A percentile compares a stretch with the other conserved stretches of the same genome.
These are phyloP conservation scores for Sesia bembeciformis DNA, from an alignment of 2,888 invertebrate species.

Conservation along the genomic window DNA sequence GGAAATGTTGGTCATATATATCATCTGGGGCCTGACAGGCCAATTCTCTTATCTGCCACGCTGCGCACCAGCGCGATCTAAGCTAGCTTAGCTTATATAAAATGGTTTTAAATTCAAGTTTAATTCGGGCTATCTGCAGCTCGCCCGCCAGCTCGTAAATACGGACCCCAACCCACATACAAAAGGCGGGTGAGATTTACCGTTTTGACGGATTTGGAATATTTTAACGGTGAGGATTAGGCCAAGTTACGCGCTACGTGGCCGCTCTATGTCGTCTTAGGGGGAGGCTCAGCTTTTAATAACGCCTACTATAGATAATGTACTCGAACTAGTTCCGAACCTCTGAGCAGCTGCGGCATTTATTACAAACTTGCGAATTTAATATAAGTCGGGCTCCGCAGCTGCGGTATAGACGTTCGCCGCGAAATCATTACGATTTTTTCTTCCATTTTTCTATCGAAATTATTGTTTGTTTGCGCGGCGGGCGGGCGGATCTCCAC, in stretches of 20 bases:
- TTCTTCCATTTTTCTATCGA: constrained; percentile 14
- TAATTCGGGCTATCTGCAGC: constrained; percentile 71
- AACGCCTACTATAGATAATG: constrained; percentile 20
- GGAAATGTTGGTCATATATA: constrained; percentile 93
- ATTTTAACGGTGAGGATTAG: constrained; percentile 54
- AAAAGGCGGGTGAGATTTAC: constrained; percentile 66
- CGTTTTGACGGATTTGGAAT: constrained; percentile 68
- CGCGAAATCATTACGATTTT: neutral
- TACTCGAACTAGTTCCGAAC: constrained; percentile 16
- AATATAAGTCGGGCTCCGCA: neutral
- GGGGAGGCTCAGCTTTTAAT: constrained; percentile 29
- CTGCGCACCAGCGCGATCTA: constrained; percentile 73
- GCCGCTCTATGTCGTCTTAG: constrained; percentile 19
- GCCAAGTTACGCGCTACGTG: constrained; percentile 32
- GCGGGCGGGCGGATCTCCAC: constrained; percentile 32
- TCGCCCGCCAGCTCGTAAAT: constrained; percentile 53
- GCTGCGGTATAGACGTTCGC: neutral
- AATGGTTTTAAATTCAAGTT: constrained; percentile 75
- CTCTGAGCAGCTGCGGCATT: constrained; percentile 19
- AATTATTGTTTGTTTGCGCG: constrained; percentile 27
- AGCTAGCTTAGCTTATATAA: constrained; percentile 75
- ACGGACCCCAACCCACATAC: constrained; percentile 48
- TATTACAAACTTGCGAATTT: constrained; percentile 11
- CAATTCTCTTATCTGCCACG: constrained; percentile 88
- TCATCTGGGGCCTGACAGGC: constrained; percentile 91